Evolutionary conservation across 2,797 vertebrate species (phyloP).

Genomic region (Trematomus bernacchii): DNA sequence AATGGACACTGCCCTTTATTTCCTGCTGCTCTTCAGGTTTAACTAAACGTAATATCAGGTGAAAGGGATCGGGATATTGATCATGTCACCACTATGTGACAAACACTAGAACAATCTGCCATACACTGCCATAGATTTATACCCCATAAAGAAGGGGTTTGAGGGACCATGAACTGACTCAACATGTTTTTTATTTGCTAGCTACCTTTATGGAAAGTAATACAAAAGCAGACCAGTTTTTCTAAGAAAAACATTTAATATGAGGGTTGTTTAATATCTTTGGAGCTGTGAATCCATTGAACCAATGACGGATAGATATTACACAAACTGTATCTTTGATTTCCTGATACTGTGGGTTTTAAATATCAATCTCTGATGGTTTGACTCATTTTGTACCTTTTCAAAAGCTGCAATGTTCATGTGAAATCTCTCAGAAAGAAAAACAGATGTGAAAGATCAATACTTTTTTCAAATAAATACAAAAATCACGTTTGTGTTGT

Average conservation of each 20-base stretch:
- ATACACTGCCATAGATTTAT: constrained; percentile 22
- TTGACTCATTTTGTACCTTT: constrained; percentile 23
- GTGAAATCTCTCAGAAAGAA: constrained; percentile 1
- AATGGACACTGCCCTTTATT: constrained; percentile 8
- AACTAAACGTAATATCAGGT: background rate
- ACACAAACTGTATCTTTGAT: background rate
- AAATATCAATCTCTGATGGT: constrained; percentile 13
- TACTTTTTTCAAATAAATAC: constrained; percentile 33
- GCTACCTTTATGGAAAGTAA: background rate
- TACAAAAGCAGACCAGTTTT: background rate
- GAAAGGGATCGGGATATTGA: background rate
- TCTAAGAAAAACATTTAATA: background rate
- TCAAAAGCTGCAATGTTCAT: constrained; percentile 8
- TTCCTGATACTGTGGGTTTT: background rate
- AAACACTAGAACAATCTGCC: background rate
- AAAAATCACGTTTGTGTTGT: constrained; percentile 9
- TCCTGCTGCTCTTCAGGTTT: constrained; percentile 22
- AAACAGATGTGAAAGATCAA: constrained; percentile 18
- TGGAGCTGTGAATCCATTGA: background rate
- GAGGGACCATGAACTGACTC: background rate
- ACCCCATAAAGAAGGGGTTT: background rate
- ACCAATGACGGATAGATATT: background rate
- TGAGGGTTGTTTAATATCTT: background rate
- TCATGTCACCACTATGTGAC: background rate
- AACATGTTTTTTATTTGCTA: background rate